Evolutionary conservation across 2,113 vertebrate species (phyloP), one percentile per base, ranked within the genome.

Genomic region (Physeter macrocephalus): DNA sequence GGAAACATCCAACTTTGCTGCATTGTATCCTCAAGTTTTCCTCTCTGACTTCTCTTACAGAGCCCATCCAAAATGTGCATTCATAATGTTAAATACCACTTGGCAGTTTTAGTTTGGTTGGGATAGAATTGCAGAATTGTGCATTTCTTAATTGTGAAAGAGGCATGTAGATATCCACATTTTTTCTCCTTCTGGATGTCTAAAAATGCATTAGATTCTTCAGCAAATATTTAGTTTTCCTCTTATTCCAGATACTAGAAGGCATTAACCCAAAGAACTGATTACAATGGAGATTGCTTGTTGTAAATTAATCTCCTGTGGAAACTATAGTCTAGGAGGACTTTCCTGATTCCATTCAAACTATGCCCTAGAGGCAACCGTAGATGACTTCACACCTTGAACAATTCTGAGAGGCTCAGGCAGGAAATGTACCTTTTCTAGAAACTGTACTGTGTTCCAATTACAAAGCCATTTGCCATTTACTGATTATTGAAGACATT

Each of bases 121-220:
- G 91, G 92, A 89, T 91, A 94, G 57, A 97, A 78, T 69, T 95
- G 66, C 77, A 96, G 85, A 96, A 80, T 36, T 95, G 87, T 95
- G 72, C 62, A 95, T 97, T 94, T 94, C 74, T 96, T 96, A 94
- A 85, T 96, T 61, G 10, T 97, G 57, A 92, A 94, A 88, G 72
- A 97, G 41, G 81, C 71, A 94, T 81, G 93, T 71, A 96, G 25
- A 69, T 85, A 61, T 61, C 41, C 8, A 59, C 39, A n/a, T n/a
- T 75, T 96, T 97, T 88, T 54, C 36, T 87, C 21, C 59, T 95
- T 67, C 46, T 81, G 36, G n/a, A 61, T 77, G 3, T 97, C 90
- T 94, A 97, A 96, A 91, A 94, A 62, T 94, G 61, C 36, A 49
- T 86, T 94, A 13, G 57, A 41, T 80, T 97, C 49, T 89, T 96